Evolutionary conservation across 1,140 invertebrate species (phyloP).

Genomic region (Arctopsyche grandis): DNA sequence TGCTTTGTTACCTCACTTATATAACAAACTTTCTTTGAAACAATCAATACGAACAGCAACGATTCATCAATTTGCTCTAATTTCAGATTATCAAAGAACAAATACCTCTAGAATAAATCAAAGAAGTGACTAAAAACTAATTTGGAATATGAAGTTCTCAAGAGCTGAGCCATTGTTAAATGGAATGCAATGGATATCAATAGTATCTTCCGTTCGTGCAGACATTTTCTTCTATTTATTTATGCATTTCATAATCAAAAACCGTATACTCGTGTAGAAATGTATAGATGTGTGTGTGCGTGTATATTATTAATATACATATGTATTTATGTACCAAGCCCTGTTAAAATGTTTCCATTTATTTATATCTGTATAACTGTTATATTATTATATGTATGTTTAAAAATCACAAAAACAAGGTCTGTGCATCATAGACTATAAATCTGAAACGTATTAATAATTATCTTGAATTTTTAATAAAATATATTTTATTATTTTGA

Average conservation of each 20-base stretch:
- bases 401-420: too few relatives aligned
- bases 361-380: too few relatives aligned
- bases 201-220: too few relatives aligned
- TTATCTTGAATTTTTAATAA: too few relatives aligned
- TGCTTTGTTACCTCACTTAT: slow-evolving; percentile 45
- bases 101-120: slow-evolving; percentile 67
- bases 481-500: too few relatives aligned
- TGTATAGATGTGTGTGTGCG: too few relatives aligned
- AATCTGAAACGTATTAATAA: too few relatives aligned
- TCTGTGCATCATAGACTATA: too few relatives aligned
- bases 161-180: not conserved
- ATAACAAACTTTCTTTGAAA: not conserved
- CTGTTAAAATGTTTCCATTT: too few relatives aligned
- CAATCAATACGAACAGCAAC: not conserved
- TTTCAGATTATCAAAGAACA: slow-evolving; percentile 70
- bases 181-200: not conserved
- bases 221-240: slow-evolving; percentile 13
- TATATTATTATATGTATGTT: too few relatives aligned
- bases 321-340: too few relatives aligned
- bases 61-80: slow-evolving; percentile 12
- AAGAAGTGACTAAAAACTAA: slow-evolving; percentile 42
- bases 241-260: slow-evolving; percentile 12
- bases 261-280: not conserved
- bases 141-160: not conserved
- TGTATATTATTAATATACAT: too few relatives aligned